phyloP scores from a whole-genome alignment of 1,140 invertebrate species.

The Drosophila kikkawai region DNA sequence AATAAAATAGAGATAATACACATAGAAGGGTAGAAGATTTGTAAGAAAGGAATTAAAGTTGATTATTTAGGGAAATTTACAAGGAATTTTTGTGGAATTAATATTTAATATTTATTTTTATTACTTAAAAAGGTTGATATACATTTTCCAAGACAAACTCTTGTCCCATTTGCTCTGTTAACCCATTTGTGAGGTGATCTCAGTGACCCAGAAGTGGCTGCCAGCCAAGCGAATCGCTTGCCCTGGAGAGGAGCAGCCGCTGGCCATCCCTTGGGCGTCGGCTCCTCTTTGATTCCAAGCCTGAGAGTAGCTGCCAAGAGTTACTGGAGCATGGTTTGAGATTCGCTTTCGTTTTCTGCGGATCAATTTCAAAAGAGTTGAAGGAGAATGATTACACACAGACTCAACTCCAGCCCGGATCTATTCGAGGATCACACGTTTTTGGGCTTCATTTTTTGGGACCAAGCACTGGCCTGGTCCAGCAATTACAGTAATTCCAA shows the following conservation, averaged over 20 bases:
- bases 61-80: not conserved
- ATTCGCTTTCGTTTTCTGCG: constrained; percentile 47
- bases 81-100: not conserved
- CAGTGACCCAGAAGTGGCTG: constrained; percentile 38
- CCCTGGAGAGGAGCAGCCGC: constrained; percentile 30
- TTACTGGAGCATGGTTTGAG: constrained; percentile 39
- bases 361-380: constrained; percentile 26
- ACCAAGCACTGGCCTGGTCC: constrained; percentile 16
- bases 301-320: not conserved
- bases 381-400: constrained; percentile 3
- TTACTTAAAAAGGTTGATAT: not conserved
- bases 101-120: not conserved
- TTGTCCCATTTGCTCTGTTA: constrained; percentile 1
- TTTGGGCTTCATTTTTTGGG: constrained; percentile 18
- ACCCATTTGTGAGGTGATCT: constrained; percentile 29
- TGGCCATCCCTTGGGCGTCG: constrained; percentile 23
- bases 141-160: too few relatives aligned
- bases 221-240: constrained; percentile 36
- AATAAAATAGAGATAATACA: not conserved
- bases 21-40: constrained; percentile 4
- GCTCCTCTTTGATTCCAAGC: constrained; percentile 37
- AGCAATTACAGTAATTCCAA: constrained; percentile 53
- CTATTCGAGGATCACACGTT: constrained; percentile 29
- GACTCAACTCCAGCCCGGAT: not conserved
- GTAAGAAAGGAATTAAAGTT: constrained; percentile 3